A percentile compares a stretch with the other conserved stretches of the same genome.
Evolutionary conservation across 2,113 vertebrate species (phyloP).

Genomic region (Perognathus longimembris): DNA sequence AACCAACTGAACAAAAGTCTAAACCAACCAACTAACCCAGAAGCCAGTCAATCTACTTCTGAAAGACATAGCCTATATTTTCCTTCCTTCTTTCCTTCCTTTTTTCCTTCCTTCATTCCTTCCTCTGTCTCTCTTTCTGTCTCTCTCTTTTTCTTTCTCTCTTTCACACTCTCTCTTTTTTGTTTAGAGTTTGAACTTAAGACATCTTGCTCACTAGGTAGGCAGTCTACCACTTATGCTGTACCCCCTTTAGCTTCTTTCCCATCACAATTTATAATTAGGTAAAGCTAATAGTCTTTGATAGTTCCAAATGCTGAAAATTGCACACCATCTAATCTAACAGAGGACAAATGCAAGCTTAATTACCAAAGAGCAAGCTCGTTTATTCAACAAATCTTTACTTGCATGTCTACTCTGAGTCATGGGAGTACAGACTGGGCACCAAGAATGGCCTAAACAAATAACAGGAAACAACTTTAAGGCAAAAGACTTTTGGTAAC

Average conservation of each 20-base stretch:
- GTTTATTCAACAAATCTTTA: background rate
- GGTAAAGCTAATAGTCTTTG: background rate
- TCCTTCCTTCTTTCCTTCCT: too few species aligned
- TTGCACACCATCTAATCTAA: background rate
- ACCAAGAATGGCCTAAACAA: background rate
- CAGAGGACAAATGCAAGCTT: background rate
- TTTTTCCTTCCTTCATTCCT: too few species aligned
- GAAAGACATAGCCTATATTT: background rate
- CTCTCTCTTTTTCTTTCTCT: too few species aligned
- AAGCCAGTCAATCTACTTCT: background rate
- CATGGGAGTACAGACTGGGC: too few species aligned
- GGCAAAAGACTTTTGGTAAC: background rate
- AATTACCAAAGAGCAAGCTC: background rate
- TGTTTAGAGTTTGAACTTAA: too few species aligned
- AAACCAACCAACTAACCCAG: background rate
- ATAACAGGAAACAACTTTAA: background rate
- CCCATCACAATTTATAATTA: background rate
- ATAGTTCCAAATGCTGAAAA: slow-evolving; percentile 10
- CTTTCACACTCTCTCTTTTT: too few species aligned
- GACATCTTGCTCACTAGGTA: too few species aligned
- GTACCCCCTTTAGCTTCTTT: background rate
- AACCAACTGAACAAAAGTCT: background rate
- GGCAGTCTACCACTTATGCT: too few species aligned
- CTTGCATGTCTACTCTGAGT: background rate
- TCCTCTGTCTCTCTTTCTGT: too few species aligned